These are phyloP conservation scores for Phytoseiulus persimilis DNA, from an alignment of 2,888 invertebrate species.

Conservation along the genomic window DNA sequence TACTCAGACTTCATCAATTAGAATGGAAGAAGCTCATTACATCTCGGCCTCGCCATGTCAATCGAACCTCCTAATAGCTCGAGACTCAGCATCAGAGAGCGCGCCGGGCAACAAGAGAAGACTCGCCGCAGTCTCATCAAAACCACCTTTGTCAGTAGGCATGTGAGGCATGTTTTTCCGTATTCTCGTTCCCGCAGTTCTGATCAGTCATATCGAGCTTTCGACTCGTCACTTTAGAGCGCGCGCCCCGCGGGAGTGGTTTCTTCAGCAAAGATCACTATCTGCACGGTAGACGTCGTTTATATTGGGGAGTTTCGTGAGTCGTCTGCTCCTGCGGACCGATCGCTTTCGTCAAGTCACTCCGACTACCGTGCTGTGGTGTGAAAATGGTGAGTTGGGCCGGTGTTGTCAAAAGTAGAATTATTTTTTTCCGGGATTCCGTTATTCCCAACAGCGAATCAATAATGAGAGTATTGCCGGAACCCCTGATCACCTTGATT, in stretches of 20 bases:
- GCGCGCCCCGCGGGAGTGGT: neutral
- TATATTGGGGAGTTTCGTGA: neutral
- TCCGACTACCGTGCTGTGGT: neutral
- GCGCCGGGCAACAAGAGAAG: too few species aligned
- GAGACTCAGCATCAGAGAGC: too few species aligned
- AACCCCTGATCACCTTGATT: neutral
- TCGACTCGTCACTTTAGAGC: neutral
- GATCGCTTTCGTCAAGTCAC: neutral
- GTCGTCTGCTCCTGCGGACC: slow-evolving; percentile 14
- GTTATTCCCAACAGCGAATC: neutral
- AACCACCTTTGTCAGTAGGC: too few species aligned
- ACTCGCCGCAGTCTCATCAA: too few species aligned
- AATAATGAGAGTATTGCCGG: neutral
- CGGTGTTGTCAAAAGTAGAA: too few species aligned
- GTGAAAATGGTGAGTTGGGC: slow-evolving; percentile 29
- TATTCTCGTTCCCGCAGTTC: too few species aligned
- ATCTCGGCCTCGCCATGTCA: too few species aligned
- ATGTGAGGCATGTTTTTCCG: too few species aligned
- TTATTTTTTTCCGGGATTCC: neutral
- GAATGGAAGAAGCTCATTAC: too few species aligned
- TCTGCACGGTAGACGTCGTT: neutral
- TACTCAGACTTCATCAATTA: too few species aligned
- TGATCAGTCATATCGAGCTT: too few species aligned
- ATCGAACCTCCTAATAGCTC: too few species aligned
- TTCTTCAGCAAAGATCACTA: neutral